A percentile compares a stretch with the other conserved stretches of the same genome.
Conservation (phyloP, 2,113 vertebrate genomes). For the Rousettus leschenaultii region DNA sequence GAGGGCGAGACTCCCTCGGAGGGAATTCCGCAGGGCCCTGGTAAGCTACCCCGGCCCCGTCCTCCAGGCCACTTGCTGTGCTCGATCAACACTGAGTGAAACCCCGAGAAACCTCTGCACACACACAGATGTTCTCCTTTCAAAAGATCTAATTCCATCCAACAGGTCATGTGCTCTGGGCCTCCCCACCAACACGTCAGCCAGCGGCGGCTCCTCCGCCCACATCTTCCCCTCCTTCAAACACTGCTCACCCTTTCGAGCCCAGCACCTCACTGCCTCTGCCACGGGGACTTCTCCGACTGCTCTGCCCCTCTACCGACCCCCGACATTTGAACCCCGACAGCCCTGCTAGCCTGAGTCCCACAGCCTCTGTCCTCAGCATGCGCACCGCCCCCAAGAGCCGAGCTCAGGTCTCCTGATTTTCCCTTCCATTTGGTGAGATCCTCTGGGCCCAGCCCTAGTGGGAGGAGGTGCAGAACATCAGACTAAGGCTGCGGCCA, state of each 20-base stretch:
- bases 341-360: background rate
- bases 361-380: background rate
- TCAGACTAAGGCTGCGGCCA: too few relatives aligned
- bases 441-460: background rate
- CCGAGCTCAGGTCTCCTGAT: background rate
- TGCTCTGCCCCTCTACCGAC: background rate
- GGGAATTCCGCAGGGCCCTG: background rate
- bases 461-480: too few relatives aligned
- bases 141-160: background rate
- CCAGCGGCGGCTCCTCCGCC: background rate
- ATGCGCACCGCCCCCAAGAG: too few relatives aligned
- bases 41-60: background rate
- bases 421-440: too few relatives aligned
- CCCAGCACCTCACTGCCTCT: background rate
- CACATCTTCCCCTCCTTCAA: background rate
- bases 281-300: background rate
- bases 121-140: accelerated
- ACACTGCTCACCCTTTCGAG: background rate
- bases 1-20: background rate
- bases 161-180: background rate
- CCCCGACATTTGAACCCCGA: background rate
- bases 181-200: background rate
- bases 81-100: accelerated
- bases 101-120: background rate
- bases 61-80: background rate